These are phyloP conservation scores for Spicauda simplicius DNA, from an alignment of 2,888 invertebrate species.

Conservation along the genomic window DNA sequence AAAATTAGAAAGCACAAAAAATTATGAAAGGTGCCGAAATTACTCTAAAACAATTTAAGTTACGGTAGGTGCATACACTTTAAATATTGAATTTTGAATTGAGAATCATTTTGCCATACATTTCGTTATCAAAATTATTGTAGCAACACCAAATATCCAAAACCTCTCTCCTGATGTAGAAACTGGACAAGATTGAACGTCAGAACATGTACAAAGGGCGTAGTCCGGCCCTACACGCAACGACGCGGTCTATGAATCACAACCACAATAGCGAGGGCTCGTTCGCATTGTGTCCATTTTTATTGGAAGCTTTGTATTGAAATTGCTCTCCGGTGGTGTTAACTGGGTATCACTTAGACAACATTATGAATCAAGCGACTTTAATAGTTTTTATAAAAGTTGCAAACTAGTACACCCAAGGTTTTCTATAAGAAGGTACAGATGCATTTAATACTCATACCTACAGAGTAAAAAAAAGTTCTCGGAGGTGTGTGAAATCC, in stretches of 20 bases:
- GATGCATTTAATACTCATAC: too few species aligned
- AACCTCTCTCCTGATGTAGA: not conserved
- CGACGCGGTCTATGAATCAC: slow-evolving; percentile 50
- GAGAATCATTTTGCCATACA: not conserved
- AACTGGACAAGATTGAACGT: not conserved
- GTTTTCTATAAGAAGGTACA: too few species aligned
- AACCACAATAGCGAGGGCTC: slow-evolving; percentile 46
- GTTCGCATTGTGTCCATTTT: not conserved
- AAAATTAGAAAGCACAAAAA: too few species aligned
- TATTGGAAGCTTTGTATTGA: slow-evolving; percentile 46
- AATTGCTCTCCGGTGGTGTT: slow-evolving; percentile 34
- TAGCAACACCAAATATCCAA: not conserved
- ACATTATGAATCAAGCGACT: not conserved
- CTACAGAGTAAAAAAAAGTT: too few species aligned
- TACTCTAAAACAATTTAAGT: too few species aligned
- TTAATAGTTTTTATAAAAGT: not conserved
- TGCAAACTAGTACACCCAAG: too few species aligned
- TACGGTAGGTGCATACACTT: too few species aligned
- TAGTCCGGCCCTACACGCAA: slow-evolving; percentile 41
- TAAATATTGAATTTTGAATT: too few species aligned
- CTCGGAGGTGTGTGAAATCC: too few species aligned
- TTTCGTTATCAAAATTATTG: not conserved
- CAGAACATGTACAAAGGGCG: slow-evolving; percentile 18
- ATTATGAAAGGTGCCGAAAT: too few species aligned
- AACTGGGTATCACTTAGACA: slow-evolving; percentile 4